Base-by-base conservation (phyloP, 2,113 vertebrate species). In the Phodopus roborovskii region DNA sequence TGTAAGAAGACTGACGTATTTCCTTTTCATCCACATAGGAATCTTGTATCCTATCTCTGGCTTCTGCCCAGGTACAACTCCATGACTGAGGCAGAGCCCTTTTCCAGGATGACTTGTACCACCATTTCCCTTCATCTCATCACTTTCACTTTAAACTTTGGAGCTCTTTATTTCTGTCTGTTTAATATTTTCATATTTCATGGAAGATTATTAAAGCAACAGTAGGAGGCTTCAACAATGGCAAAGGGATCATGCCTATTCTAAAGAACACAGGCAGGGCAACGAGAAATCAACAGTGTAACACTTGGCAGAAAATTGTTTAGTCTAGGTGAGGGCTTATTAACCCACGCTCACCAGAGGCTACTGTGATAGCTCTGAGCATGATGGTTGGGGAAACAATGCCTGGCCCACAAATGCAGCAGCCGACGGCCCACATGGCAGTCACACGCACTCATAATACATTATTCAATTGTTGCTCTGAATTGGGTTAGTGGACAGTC, bases 401-500 rank as follows among this genome's bases (percentile, higher is more conserved):
- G 53, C 88, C 92, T 94, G 78, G 81, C n/a, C 71, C 73, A 45
- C 94, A 79, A 93, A 97, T 94, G 95, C 82, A 92, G 86, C 53
- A 92, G 73, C 84, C 62, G 30, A 96, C 73, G 53, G 78, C 64
- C 89, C 79, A 74, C 24, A 74, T 95, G 70, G 39, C 30, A 87
- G 71, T 90, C 91, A 95, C 88, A 90, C 82, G 48, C 81, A 91
- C 77, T 96, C 81, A 91, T 91, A 97, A 81, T 87, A 94, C 90
- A 82, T 75, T 96, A 62, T 91, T 96, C 83, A 95, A 24, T 3
- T 94, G 92, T 93, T 90, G 56, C 4, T 96, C 85, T 91, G 95
- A 97, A 98, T 81, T 64, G 22, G 97, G 83, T 97, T 83, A 50
- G 78, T 96, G 92, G 68, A 97, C 75, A 97, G 94, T 97, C 64